Evolutionary conservation across 1,140 invertebrate genomes (phyloP).

Genomic region (Tyrophagus putrescentiae): DNA sequence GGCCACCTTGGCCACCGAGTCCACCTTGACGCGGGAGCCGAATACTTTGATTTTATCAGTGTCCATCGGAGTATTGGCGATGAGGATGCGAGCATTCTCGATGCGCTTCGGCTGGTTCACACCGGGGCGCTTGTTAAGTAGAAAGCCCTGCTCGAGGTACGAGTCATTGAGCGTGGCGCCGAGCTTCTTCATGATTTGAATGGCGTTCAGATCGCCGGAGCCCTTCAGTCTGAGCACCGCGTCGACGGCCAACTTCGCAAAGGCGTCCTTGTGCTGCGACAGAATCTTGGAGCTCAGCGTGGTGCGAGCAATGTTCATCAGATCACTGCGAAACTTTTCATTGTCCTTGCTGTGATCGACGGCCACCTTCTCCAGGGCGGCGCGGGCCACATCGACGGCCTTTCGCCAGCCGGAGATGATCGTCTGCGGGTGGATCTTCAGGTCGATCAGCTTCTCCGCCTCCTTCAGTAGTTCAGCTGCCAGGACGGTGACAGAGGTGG

Average conservation of each 20-base stretch:
- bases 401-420: constrained; percentile 88
- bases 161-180: constrained; percentile 84
- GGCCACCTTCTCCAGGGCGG: constrained; percentile 59
- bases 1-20: constrained; percentile 94
- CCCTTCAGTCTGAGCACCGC: constrained; percentile 88
- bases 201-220: constrained; percentile 82
- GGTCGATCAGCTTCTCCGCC: constrained; percentile 80
- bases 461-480: constrained; percentile 87
- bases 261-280: constrained; percentile 92
- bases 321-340: constrained; percentile 64
- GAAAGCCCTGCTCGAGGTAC: constrained; percentile 93
- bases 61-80: constrained; percentile 99
- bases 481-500: constrained; percentile 93
- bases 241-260: constrained; percentile 84
- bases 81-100: constrained; percentile 86
- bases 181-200: constrained; percentile 93
- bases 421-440: constrained; percentile 95
- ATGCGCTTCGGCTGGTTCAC: constrained; percentile 72
- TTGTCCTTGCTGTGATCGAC: constrained; percentile 51
- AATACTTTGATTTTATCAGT: constrained; percentile 99
- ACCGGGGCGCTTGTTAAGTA: constrained; percentile 90
- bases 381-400: constrained; percentile 62
- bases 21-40: constrained; percentile 89
- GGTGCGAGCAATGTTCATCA: constrained; percentile 92
- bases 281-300: constrained; percentile 97